Conservation (phyloP, 37 sponge, comb jelly and placozoan genomes). For the Beroe ovata region DNA sequence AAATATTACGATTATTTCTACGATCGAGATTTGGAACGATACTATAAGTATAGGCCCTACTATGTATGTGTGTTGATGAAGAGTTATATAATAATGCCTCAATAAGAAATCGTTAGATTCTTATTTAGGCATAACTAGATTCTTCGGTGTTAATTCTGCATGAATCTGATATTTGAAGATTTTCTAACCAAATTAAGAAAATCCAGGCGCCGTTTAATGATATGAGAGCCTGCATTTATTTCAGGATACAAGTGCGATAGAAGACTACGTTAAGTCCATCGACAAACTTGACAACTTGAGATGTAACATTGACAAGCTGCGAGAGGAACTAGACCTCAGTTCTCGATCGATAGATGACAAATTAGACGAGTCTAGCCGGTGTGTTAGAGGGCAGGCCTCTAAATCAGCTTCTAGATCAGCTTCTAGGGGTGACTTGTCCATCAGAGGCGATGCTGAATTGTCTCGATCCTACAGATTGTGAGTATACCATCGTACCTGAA, state of each 20-base stretch:
- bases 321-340: background rate
- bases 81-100: too few relatives aligned
- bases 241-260: slow-evolving; percentile 21
- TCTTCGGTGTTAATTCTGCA: too few relatives aligned
- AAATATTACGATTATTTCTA: slow-evolving; percentile 10
- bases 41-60: background rate
- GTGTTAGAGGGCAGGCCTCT: background rate
- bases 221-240: too few relatives aligned
- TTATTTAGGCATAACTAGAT: too few relatives aligned
- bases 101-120: too few relatives aligned
- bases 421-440: background rate
- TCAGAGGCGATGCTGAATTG: background rate
- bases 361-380: background rate
- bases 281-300: slow-evolving; percentile 22
- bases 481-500: too few relatives aligned
- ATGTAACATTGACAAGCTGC: background rate
- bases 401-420: background rate
- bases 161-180: too few relatives aligned
- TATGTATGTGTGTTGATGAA: background rate
- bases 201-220: too few relatives aligned
- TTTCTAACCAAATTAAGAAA: too few relatives aligned
- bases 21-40: background rate
- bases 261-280: slow-evolving; percentile 36
- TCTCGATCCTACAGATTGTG: slow-evolving; percentile 29
- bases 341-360: background rate